Percentiles rank a stretch among this genome's conserved stretches.
phyloP scores from a whole-genome alignment of 2,113 vertebrate genomes.

The Ammodytes dubius region DNA sequence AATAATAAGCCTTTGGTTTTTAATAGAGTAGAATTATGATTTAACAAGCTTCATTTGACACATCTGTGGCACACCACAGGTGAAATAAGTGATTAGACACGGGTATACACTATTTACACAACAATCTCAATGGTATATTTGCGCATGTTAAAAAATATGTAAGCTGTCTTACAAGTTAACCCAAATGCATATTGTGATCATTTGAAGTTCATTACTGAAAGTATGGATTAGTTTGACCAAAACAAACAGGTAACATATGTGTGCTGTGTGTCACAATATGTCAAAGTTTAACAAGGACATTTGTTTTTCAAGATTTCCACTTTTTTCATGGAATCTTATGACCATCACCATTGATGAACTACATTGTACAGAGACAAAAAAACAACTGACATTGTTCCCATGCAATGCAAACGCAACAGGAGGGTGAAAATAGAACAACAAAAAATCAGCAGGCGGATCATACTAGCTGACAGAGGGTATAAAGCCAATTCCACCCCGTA shows the following conservation, averaged over 20 bases:
- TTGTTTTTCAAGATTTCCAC: too few relatives aligned
- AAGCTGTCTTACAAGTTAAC: not conserved
- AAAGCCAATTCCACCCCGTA: not conserved
- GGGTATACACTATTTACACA: not conserved
- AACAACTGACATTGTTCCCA: too few relatives aligned
- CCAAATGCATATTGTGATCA: too few relatives aligned
- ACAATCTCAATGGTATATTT: not conserved
- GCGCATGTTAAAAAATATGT: not conserved
- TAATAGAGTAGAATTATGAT: constrained; percentile 14
- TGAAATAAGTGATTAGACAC: constrained; percentile 8
- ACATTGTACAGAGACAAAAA: too few relatives aligned
- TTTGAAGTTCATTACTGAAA: too few relatives aligned
- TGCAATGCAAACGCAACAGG: too few relatives aligned
- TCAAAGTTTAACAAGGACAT: too few relatives aligned
- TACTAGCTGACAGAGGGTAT: not conserved
- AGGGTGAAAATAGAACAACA: not conserved
- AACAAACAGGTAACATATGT: too few relatives aligned
- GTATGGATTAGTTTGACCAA: too few relatives aligned
- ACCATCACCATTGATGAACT: too few relatives aligned
- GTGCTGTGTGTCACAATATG: too few relatives aligned
- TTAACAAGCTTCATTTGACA: constrained; percentile 18
- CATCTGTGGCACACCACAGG: constrained; percentile 12
- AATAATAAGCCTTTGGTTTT: not conserved
- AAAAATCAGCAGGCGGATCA: not conserved
- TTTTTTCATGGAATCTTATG: too few relatives aligned